Percentiles rank a stretch among this genome's conserved stretches.
These are phyloP conservation scores for Rhabdophis nuchalis DNA, from an alignment of 2,797 vertebrate species.

Conservation along the genomic window DNA sequence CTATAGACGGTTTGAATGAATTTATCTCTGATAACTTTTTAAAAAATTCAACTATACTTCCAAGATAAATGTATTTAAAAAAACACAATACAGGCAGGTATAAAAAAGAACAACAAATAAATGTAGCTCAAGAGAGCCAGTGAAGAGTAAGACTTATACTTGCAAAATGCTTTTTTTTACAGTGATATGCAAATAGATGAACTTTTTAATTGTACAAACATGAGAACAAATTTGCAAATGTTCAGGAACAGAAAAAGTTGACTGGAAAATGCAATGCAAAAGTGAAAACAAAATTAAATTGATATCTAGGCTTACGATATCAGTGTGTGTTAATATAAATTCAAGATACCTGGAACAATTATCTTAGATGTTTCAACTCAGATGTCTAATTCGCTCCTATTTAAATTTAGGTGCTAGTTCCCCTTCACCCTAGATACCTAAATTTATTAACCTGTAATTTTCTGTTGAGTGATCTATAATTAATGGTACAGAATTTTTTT, in stretches of 20 bases:
- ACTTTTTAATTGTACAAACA: slow-evolving; percentile 26
- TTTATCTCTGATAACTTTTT: not conserved
- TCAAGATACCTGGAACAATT: not conserved
- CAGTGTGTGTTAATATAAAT: not conserved
- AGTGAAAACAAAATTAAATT: slow-evolving; percentile 30
- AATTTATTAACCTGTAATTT: not conserved
- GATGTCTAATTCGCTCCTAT: slow-evolving; percentile 10
- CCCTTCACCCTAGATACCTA: not conserved
- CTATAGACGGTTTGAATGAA: not conserved
- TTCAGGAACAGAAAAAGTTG: slow-evolving; percentile 39
- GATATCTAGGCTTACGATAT: not conserved
- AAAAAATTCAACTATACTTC: not conserved
- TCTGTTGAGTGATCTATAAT: not conserved
- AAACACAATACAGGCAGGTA: not conserved
- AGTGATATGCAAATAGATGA: not conserved
- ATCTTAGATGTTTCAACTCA: not conserved
- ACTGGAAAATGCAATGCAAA: slow-evolving; percentile 22
- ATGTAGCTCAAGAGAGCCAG: not conserved
- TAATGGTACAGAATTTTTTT: not conserved
- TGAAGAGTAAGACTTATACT: not conserved
- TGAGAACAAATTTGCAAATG: slow-evolving; percentile 31
- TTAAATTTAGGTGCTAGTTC: slow-evolving; percentile 3
- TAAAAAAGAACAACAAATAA: not conserved
- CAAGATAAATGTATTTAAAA: not conserved
- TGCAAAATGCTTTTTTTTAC: not conserved